Percentiles rank a stretch among this genome's conserved stretches.
These are phyloP conservation scores for Lycophotia porphyrea DNA, from an alignment of 2,888 invertebrate species.

Conservation along the genomic window DNA sequence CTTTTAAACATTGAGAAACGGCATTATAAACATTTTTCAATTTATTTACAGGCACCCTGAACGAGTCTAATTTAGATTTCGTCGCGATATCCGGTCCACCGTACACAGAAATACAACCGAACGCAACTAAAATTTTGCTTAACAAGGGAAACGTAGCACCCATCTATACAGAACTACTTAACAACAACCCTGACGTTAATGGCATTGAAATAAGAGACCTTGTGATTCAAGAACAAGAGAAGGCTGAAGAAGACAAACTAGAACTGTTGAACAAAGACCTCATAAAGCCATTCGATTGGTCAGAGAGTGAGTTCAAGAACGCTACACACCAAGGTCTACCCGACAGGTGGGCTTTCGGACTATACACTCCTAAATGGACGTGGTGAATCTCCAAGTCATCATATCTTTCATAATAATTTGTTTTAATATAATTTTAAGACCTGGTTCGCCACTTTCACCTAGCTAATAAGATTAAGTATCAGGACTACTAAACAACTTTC, in stretches of 20 bases:
- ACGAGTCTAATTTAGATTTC: conserved; percentile 74
- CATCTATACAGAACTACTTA: conserved; percentile 84
- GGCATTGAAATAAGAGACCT: conserved; percentile 83
- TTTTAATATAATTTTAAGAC: conserved; percentile 61
- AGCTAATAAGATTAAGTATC: conserved; percentile 35
- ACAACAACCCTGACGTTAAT: conserved; percentile 81
- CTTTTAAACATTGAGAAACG: background rate
- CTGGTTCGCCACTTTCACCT: conserved; percentile 58
- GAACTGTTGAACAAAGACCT: conserved; percentile 80
- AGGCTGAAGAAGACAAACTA: conserved; percentile 80
- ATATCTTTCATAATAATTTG: conserved; percentile 66
- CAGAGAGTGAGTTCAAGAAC: conserved; percentile 91
- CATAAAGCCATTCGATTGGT: conserved; percentile 93
- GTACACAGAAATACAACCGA: conserved; percentile 75
- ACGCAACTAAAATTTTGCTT: conserved; percentile 71
- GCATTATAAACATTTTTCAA: background rate
- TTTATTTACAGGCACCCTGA: conserved; percentile 66
- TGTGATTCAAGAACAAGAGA: conserved; percentile 82
- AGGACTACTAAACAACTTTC: conserved; percentile 12
- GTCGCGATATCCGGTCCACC: conserved; percentile 84
- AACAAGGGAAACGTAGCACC: conserved; percentile 86
- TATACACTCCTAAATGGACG: conserved; percentile 90
- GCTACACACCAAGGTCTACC: conserved; percentile 93
- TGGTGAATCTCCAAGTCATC: conserved; percentile 85
- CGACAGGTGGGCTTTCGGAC: conserved; percentile 93